A percentile compares a stretch with the other conserved stretches of the same genome.
Evolutionary conservation across 2,888 invertebrate genomes (phyloP).

Genomic region (Muschampia plurimacula): DNA sequence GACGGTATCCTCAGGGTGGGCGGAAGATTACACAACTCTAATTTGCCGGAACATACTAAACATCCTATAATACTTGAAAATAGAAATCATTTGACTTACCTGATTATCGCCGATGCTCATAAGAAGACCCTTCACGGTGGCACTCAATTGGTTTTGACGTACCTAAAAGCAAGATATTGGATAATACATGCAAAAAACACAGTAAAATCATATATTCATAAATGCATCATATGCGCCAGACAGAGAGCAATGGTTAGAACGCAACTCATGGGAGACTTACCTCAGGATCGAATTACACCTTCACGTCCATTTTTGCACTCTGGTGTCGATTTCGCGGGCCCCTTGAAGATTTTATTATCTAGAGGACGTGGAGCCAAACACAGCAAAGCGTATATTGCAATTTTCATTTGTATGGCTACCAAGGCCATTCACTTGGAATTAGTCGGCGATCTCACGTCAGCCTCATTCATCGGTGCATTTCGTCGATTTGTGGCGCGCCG

Average conservation of each 20-base stretch:
- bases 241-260: neutral
- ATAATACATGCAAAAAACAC: neutral
- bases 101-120: neutral
- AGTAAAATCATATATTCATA: slow-evolving; percentile 4
- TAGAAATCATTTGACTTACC: slow-evolving; percentile 1
- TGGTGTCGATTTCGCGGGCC: slow-evolving; percentile 41
- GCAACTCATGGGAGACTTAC: slow-evolving; percentile 10
- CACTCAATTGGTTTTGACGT: neutral
- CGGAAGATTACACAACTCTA: slow-evolving; percentile 2
- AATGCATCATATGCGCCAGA: slow-evolving; percentile 13
- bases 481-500: slow-evolving; percentile 42
- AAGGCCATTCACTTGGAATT: slow-evolving; percentile 2
- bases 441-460: slow-evolving; percentile 3
- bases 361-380: slow-evolving; percentile 33
- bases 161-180: neutral
- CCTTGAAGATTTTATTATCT: slow-evolving; percentile 20
- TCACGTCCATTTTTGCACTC: slow-evolving; percentile 33
- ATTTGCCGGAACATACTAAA: neutral
- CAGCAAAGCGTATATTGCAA: slow-evolving; percentile 7
- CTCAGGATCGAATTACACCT: slow-evolving; percentile 18
- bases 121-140: neutral
- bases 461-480: slow-evolving; percentile 28
- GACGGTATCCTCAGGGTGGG: slow-evolving; percentile 5
- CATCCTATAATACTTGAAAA: neutral
- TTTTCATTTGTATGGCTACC: slow-evolving; percentile 4